Base-by-base conservation (phyloP, 2,888 invertebrate species). In the Drosophila pseudotalamancana region DNA sequence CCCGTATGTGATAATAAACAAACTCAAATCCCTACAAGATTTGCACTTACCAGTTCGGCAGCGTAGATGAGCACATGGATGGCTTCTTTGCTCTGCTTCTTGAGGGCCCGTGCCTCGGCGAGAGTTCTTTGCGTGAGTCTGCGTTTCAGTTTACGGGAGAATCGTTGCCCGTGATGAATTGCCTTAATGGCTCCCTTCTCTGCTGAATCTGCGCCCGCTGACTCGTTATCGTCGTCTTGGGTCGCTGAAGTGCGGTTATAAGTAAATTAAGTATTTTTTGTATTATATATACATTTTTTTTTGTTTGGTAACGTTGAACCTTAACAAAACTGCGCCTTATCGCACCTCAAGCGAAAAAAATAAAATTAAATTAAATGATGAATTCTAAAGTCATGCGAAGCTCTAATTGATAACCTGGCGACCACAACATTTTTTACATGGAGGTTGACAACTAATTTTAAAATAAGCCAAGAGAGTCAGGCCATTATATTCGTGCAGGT, bases 51-150 rank as follows among this genome's bases (percentile, higher is more conserved):
- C 93, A 96, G 90, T 92, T 96, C 96, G 14, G 94, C 95, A 8
- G 96, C 95, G 89, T 96, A 96, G 39, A 94, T 93, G 19, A 96
- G 92, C 65, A 96, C 94, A 78, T 96, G 94, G 35, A 96, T 95
- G 14, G 95, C 94, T 90, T 95, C 94, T 27, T 93, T 93, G 69
- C 95, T 94, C 89, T 96, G 96, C 68, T 96, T 95, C 89, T 95
- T 96, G 50, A 97, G 92, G 0, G 96, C 96, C 88, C 95, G 94
- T 11, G 96, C 96, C 89, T 97, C 96, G 0, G 94, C 94, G 31
- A 96, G 91, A 3, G 96, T 96, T 86, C 96, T 94, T 71, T 95
- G 93, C 3, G 96, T 97, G 55, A 97, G 92, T 46, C 96, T 92
- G 1, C 95, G 92, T 90, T 95, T 95, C 65, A 97, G 92, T 90